phyloP scores from a whole-genome alignment of 2,888 invertebrate genomes.

The Strigamia crassipes region DNA sequence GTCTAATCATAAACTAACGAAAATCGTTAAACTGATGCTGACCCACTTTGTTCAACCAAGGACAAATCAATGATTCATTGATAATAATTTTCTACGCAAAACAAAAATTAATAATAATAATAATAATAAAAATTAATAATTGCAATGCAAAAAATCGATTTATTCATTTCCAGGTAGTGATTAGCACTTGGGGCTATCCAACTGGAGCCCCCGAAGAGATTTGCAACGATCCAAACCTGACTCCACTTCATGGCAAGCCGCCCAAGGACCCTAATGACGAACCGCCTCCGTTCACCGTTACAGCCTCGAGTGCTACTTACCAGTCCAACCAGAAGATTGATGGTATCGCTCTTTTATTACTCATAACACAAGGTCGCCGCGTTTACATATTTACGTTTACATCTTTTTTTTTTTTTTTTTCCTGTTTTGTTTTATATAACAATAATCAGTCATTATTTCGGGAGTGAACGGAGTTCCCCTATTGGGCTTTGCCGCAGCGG shows the following conservation, averaged over 20 bases:
- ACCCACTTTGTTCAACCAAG: neutral
- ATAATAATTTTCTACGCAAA: neutral
- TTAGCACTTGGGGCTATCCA: constrained; percentile 11
- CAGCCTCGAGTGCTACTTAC: neutral
- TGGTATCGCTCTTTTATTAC: neutral
- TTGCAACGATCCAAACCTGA: constrained; percentile 16
- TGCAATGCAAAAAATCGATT: neutral
- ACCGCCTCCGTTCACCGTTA: constrained; percentile 20
- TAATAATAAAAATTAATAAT: neutral
- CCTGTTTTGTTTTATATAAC: neutral
- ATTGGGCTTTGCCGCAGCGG: constrained; percentile 33
- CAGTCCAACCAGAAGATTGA: constrained; percentile 36
- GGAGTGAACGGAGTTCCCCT: neutral
- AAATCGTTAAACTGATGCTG: neutral
- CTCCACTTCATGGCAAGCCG: constrained; percentile 34
- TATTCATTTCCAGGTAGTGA: neutral
- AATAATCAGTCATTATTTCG: constrained; percentile 13
- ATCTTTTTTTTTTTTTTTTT: neutral
- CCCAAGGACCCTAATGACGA: neutral
- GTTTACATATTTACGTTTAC: neutral
- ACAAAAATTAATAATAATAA: neutral
- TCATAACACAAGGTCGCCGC: neutral
- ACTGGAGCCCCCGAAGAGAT: constrained; percentile 44
- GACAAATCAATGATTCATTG: neutral
- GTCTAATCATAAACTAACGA: neutral